These are phyloP conservation scores for Macrocentrus cingulum DNA, from an alignment of 1,140 invertebrate genomes.

Conservation along the genomic window DNA sequence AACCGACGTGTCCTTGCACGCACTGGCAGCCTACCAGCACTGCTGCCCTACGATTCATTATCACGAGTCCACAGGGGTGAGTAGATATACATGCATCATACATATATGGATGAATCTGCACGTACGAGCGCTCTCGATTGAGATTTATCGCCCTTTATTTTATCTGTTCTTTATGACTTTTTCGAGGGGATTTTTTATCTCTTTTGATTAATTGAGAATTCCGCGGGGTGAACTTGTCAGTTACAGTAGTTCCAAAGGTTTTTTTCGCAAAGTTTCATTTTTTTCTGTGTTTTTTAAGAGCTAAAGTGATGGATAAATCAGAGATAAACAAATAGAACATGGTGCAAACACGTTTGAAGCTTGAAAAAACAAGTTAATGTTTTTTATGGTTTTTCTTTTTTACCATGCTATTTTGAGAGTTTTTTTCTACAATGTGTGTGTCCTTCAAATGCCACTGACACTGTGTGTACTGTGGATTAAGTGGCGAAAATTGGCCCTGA, in stretches of 20 bases:
- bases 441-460: no score
- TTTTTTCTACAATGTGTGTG: neutral
- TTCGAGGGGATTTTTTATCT: no score
- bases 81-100: neutral
- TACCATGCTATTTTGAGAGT: neutral
- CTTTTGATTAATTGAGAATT: no score
- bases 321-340: neutral
- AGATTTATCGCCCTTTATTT: no score
- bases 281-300: no score
- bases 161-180: no score
- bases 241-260: no score
- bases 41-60: neutral
- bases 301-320: no score
- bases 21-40: neutral
- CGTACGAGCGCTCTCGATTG: neutral
- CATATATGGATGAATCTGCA: neutral
- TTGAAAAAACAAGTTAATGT: conserved; percentile 1
- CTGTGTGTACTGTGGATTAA: no score
- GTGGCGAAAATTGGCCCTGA: neutral
- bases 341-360: neutral
- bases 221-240: no score
- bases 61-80: neutral
- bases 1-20: conserved; percentile 9
- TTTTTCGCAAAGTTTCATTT: no score
- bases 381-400: neutral